These are phyloP conservation scores for Petrocephalus microphthalmus DNA, from an alignment of 2,113 vertebrate genomes.

Conservation along the genomic window DNA sequence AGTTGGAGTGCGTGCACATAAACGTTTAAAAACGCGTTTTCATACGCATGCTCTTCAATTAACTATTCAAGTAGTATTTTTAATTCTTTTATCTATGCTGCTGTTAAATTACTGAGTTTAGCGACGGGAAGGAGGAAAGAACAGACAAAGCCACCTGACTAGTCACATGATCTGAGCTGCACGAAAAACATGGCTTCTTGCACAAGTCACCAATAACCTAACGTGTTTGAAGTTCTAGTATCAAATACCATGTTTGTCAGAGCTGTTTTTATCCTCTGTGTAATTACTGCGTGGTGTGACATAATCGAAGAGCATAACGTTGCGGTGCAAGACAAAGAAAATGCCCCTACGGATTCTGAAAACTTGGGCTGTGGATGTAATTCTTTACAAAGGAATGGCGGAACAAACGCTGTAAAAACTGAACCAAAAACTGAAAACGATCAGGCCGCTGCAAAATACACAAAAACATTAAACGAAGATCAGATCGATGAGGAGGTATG, in stretches of 20 bases:
- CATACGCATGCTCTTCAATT: not conserved
- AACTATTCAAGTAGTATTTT: not conserved
- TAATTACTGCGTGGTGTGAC: not conserved
- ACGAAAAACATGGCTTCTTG: constrained; percentile 9
- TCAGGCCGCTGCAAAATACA: constrained; percentile 50
- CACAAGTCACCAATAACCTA: not conserved
- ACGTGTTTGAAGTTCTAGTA: not conserved
- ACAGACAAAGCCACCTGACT: constrained; percentile 45
- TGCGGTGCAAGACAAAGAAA: not conserved
- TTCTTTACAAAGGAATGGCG: constrained; percentile 45
- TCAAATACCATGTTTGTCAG: constrained; percentile 24
- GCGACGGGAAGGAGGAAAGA: not conserved
- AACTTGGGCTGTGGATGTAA: constrained; percentile 56
- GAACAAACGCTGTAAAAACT: not conserved
- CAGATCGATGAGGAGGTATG: not conserved
- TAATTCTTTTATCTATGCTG: not conserved
- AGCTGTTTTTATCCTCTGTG: constrained; percentile 17
- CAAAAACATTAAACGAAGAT: constrained; percentile 35
- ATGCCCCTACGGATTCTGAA: not conserved
- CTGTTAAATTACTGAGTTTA: not conserved
- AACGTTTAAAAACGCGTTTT: not conserved
- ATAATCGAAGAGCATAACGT: not conserved
- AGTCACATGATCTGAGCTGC: constrained; percentile 45
- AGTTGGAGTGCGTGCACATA: not conserved
- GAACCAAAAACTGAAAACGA: not conserved